A percentile compares a stretch with the other conserved stretches of the same genome.
Conservation (phyloP, 2,888 invertebrate genomes). For the Drosophila atroscutellata region DNA sequence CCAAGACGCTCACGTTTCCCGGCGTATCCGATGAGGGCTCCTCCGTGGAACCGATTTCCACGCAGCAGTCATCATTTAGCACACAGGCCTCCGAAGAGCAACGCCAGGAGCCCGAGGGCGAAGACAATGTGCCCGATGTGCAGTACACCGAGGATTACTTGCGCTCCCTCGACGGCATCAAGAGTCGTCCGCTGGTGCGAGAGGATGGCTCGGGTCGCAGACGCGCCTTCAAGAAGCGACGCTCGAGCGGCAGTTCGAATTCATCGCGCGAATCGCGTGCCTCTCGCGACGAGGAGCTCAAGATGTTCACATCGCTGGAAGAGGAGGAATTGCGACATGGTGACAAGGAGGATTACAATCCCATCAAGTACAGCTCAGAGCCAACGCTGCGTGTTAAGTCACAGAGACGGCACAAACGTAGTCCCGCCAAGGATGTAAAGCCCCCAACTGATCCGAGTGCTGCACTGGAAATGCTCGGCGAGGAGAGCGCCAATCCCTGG, state of each 20-base stretch:
- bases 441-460: constrained; percentile 45
- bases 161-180: constrained; percentile 88
- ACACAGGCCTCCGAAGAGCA: constrained; percentile 85
- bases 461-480: constrained; percentile 81
- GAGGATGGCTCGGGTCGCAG: constrained; percentile 88
- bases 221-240: constrained; percentile 87
- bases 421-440: constrained; percentile 81
- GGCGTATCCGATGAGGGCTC: constrained; percentile 82
- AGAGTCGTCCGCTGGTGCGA: constrained; percentile 87
- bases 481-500: constrained; percentile 83
- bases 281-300: constrained; percentile 88
- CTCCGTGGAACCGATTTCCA: constrained; percentile 80
- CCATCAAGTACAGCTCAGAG: constrained; percentile 83
- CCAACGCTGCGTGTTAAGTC: constrained; percentile 80
- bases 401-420: constrained; percentile 82
- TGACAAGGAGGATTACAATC: constrained; percentile 79
- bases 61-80: constrained; percentile 80
- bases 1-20: constrained; percentile 79
- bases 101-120: constrained; percentile 85
- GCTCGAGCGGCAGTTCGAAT: constrained; percentile 86
- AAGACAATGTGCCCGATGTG: constrained; percentile 75
- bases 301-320: constrained; percentile 88
- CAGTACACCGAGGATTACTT: constrained; percentile 85
- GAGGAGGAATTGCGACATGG: constrained; percentile 86
- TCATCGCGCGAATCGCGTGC: constrained; percentile 88